Percentiles rank a stretch among this genome's conserved stretches.
These are phyloP conservation scores for Plectropomus leopardus DNA, from an alignment of 2,113 vertebrate genomes.

Conservation along the genomic window DNA sequence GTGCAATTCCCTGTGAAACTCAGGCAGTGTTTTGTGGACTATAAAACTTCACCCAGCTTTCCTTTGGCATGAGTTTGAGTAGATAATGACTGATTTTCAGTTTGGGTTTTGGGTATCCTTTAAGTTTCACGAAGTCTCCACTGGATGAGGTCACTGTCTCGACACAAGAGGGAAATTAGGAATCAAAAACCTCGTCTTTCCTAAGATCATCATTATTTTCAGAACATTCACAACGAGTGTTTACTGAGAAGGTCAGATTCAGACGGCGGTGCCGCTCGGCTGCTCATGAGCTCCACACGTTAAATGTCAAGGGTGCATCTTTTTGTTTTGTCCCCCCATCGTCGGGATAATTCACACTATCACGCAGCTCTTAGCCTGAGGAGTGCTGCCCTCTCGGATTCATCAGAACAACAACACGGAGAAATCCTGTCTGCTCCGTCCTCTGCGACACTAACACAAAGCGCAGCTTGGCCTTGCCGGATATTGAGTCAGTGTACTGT, in stretches of 20 bases:
- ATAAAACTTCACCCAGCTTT: no score
- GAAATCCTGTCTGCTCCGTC: not conserved
- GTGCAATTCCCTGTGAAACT: no score
- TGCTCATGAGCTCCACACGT: slow-evolving; percentile 14
- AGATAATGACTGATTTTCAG: no score
- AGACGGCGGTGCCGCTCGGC: slow-evolving; percentile 23
- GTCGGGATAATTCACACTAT: slow-evolving; percentile 24
- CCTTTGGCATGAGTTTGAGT: no score
- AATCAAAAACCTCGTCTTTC: slow-evolving; percentile 7
- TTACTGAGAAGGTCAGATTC: slow-evolving; percentile 56
- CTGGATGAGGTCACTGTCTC: not conserved
- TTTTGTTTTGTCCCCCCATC: not conserved
- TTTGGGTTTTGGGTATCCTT: no score
- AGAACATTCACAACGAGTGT: slow-evolving; percentile 27
- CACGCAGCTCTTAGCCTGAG: slow-evolving; percentile 9
- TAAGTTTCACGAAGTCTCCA: not conserved
- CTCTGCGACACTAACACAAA: not conserved
- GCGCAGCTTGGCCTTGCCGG: not conserved
- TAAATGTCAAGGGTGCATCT: slow-evolving; percentile 59
- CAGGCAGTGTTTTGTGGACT: no score
- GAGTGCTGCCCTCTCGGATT: not conserved
- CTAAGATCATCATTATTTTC: not conserved
- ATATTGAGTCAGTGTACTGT: slow-evolving; percentile 36
- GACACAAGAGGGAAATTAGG: not conserved
- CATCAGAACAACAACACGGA: slow-evolving; percentile 22